Percentiles rank a stretch among this genome's conserved stretches.
phyloP scores from a whole-genome alignment of 2,113 vertebrate genomes.

The Tachuris rubrigastra region DNA sequence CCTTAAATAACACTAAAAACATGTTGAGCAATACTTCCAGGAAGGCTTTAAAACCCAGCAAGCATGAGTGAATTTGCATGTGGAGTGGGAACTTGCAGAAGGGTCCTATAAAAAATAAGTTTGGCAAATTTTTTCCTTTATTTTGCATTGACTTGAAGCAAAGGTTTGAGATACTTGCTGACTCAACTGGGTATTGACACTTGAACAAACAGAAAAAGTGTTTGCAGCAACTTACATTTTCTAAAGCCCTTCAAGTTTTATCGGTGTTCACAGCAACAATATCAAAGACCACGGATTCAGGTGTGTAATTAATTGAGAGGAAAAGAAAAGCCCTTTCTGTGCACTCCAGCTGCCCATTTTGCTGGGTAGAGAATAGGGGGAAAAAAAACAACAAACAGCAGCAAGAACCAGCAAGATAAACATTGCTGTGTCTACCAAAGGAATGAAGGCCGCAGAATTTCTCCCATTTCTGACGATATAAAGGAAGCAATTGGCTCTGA shows the following conservation, averaged over 20 bases:
- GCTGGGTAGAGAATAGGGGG: not conserved
- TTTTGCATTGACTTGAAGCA: not conserved
- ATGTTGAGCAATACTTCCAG: not conserved
- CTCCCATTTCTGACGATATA: not conserved
- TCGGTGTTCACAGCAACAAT: conserved; percentile 6
- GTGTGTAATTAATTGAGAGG: not conserved
- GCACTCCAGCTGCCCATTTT: not conserved
- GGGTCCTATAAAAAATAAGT: not conserved
- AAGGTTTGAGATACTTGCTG: not conserved
- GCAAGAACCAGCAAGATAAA: not conserved
- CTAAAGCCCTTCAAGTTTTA: conserved; percentile 36
- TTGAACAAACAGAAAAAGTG: not conserved
- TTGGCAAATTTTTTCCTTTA: not conserved
- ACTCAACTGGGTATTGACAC: not conserved
- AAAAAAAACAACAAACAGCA: not conserved
- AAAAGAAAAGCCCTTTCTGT: not conserved
- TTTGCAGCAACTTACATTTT: not conserved
- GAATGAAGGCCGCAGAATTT: not conserved
- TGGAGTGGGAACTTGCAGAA: accelerated
- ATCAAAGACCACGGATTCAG: not conserved
- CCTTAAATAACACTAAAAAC: not conserved
- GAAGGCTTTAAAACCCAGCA: not conserved
- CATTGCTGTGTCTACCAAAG: not conserved
- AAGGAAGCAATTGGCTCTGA: not conserved
- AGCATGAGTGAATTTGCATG: not conserved